Conservation (phyloP, 2,113 vertebrate species). For the Heteronetta atricapilla region DNA sequence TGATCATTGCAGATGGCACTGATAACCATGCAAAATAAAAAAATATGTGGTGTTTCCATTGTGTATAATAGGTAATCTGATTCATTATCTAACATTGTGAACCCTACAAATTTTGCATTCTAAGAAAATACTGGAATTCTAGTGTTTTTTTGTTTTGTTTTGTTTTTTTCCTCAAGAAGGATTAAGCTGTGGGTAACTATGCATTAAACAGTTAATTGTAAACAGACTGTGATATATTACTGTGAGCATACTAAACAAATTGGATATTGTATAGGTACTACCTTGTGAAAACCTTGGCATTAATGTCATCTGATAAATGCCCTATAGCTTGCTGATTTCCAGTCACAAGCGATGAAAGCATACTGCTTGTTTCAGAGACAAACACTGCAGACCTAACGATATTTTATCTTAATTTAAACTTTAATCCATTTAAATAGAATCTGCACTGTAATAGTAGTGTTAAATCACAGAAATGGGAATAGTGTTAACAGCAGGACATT, state of each 20-base stretch:
- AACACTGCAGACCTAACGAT: constrained; percentile 50
- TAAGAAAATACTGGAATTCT: background rate
- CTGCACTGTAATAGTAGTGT: constrained; percentile 64
- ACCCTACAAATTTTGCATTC: background rate
- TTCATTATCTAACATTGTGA: background rate
- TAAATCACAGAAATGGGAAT: constrained; percentile 76
- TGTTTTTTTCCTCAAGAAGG: background rate
- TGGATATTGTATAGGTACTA: background rate
- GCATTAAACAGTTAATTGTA: background rate
- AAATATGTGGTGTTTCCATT: background rate
- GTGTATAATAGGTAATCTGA: background rate
- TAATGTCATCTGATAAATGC: background rate
- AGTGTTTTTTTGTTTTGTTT: background rate
- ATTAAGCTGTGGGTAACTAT: background rate
- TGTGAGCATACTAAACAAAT: background rate
- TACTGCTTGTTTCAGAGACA: constrained; percentile 1
- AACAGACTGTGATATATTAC: constrained; percentile 5
- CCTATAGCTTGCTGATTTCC: background rate
- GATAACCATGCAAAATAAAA: background rate
- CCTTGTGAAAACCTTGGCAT: background rate
- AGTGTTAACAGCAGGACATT: constrained; percentile 76
- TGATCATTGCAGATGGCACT: background rate
- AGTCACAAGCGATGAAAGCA: background rate
- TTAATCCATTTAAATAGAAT: constrained; percentile 72
- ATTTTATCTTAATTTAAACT: constrained; percentile 68